Conservation (phyloP, 2,797 vertebrate genomes). For the Silurus aristotelis region DNA sequence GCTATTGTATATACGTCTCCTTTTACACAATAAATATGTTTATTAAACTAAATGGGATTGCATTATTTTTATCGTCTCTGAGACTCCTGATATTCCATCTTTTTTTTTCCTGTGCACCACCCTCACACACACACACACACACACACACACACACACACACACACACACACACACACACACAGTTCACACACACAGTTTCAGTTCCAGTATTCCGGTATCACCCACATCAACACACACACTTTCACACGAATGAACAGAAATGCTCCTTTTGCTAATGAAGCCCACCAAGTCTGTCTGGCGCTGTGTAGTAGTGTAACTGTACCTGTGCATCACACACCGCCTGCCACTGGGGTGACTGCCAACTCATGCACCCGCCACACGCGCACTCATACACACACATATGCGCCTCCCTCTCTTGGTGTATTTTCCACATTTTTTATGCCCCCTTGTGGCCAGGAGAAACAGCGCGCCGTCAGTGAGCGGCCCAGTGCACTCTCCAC, state of each 20-base stretch:
- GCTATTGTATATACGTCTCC: conserved; percentile 35
- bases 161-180: conserved; percentile 76
- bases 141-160: conserved; percentile 74
- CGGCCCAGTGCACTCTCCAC: conserved; percentile 86
- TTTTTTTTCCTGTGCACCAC: conserved; percentile 70
- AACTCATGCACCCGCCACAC: conserved; percentile 75
- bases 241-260: conserved; percentile 42
- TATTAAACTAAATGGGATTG: conserved; percentile 61
- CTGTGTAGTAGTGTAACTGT: conserved; percentile 54
- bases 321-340: conserved; percentile 53
- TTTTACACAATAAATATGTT: conserved; percentile 47
- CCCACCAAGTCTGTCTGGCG: conserved; percentile 55
- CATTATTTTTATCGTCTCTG: conserved; percentile 60
- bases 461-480: conserved; percentile 78
- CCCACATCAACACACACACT: conserved; percentile 63
- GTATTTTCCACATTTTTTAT: conserved; percentile 8
- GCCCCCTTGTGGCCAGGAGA: conserved; percentile 78
- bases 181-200: conserved; percentile 73
- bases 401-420: not conserved
- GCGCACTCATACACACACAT: conserved; percentile 51
- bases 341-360: conserved; percentile 36
- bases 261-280: conserved; percentile 40
- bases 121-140: conserved; percentile 76
- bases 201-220: conserved; percentile 77
- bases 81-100: conserved; percentile 78